Conservation (phyloP, 2,113 vertebrate genomes). For the Oryzias javanicus region DNA sequence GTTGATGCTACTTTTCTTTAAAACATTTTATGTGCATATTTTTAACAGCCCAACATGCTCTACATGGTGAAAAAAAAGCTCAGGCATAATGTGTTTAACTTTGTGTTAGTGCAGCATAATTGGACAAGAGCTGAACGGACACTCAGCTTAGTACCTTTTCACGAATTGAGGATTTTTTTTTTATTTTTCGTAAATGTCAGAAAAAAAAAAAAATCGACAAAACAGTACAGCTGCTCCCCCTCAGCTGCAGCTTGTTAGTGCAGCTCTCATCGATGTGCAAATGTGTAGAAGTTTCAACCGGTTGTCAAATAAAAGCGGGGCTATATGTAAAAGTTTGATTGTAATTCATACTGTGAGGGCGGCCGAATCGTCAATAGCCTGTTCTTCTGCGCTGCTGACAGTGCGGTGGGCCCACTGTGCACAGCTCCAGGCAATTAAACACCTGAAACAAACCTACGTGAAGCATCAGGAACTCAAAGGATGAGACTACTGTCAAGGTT, state of each 20-base stretch:
- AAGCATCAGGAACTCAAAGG: constrained; percentile 10
- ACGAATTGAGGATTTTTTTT: neutral
- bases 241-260: constrained; percentile 33
- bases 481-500: constrained; percentile 3
- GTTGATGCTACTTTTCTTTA: neutral
- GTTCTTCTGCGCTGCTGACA: constrained; percentile 12
- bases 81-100: constrained; percentile 32
- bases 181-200: neutral
- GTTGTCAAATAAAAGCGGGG: constrained; percentile 19
- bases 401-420: constrained; percentile 35
- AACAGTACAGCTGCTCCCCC: constrained; percentile 18
- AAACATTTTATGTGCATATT: neutral
- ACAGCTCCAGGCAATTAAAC: constrained; percentile 59
- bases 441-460: constrained; percentile 23
- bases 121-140: constrained; percentile 37
- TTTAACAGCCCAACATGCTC: constrained; percentile 3
- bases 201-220: neutral
- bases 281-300: constrained; percentile 10
- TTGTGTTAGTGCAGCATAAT: constrained; percentile 46
- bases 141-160: neutral
- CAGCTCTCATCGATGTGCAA: constrained; percentile 27
- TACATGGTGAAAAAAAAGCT: constrained; percentile 18
- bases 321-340: constrained; percentile 8
- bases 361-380: constrained; percentile 11
- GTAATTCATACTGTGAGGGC: constrained; percentile 2